These are phyloP conservation scores for Budorcas taxicolor DNA, from an alignment of 2,113 vertebrate genomes.

Conservation along the genomic window DNA sequence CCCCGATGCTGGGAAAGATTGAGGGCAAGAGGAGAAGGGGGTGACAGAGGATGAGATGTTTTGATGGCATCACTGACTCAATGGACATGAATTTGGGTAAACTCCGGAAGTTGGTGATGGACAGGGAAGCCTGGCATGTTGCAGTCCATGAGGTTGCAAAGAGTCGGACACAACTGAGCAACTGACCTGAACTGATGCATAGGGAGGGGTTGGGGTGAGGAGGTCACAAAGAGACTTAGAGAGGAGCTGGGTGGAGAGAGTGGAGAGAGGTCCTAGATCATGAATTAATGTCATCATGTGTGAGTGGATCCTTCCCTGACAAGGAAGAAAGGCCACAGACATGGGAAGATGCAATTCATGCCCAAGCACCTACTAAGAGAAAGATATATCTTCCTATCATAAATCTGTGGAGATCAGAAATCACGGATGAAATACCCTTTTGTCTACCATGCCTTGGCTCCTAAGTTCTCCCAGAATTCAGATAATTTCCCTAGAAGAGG, in stretches of 20 bases:
- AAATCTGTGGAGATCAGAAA: background rate
- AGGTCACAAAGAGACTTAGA: background rate
- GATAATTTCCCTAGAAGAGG: background rate
- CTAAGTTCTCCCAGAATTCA: background rate
- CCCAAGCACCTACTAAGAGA: background rate
- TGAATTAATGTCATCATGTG: background rate
- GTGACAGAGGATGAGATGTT: background rate
- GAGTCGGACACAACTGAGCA: background rate
- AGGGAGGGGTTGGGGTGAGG: background rate
- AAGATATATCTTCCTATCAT: background rate
- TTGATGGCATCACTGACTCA: background rate
- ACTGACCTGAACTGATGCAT: background rate
- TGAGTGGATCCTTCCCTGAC: background rate
- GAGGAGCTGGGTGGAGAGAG: background rate
- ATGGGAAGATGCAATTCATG: background rate
- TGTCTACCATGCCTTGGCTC: background rate
- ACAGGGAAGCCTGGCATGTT: background rate
- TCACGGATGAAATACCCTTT: background rate
- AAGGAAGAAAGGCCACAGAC: background rate
- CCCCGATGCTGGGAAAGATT: background rate
- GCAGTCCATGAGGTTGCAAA: background rate
- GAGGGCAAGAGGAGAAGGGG: background rate
- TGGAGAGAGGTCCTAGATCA: background rate
- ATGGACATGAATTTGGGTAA: background rate
- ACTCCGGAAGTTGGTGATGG: background rate